Conservation (phyloP, 2,888 invertebrate species). For the Malacosoma neustria region DNA sequence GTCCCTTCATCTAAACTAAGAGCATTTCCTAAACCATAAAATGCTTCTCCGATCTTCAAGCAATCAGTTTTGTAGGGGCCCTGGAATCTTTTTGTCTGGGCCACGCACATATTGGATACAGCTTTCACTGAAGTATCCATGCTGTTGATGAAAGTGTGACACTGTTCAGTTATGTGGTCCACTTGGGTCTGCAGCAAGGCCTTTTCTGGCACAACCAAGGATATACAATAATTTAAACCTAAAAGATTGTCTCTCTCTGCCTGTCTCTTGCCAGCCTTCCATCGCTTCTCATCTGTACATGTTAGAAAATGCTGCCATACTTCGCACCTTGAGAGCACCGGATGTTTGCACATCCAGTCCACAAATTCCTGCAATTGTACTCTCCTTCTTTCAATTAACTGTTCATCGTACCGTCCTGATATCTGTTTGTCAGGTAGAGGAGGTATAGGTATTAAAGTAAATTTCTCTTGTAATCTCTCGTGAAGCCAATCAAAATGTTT, state of each 20-base stretch:
- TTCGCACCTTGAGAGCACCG: slow-evolving; percentile 91
- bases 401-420: slow-evolving; percentile 96
- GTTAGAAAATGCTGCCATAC: slow-evolving; percentile 98
- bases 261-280: slow-evolving; percentile 96
- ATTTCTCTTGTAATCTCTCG: slow-evolving; percentile 94
- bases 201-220: slow-evolving; percentile 89
- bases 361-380: slow-evolving; percentile 97
- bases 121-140: slow-evolving; percentile 93
- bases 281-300: slow-evolving; percentile 97
- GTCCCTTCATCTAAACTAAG: slow-evolving; percentile 85
- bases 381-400: slow-evolving; percentile 95
- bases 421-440: slow-evolving; percentile 99
- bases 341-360: slow-evolving; percentile 97
- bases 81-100: slow-evolving; percentile 91
- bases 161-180: slow-evolving; percentile 90
- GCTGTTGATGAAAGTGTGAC: slow-evolving; percentile 85
- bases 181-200: slow-evolving; percentile 82
- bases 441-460: slow-evolving; percentile 94
- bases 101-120: slow-evolving; percentile 84
- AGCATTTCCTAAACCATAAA: slow-evolving; percentile 88
- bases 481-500: slow-evolving; percentile 99
- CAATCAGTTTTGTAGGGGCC: slow-evolving; percentile 92
- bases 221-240: slow-evolving; percentile 93
- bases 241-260: slow-evolving; percentile 95
- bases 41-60: slow-evolving; percentile 91